Conservation (phyloP, 2,888 invertebrate genomes). For the Cremastinae sp. region DNA sequence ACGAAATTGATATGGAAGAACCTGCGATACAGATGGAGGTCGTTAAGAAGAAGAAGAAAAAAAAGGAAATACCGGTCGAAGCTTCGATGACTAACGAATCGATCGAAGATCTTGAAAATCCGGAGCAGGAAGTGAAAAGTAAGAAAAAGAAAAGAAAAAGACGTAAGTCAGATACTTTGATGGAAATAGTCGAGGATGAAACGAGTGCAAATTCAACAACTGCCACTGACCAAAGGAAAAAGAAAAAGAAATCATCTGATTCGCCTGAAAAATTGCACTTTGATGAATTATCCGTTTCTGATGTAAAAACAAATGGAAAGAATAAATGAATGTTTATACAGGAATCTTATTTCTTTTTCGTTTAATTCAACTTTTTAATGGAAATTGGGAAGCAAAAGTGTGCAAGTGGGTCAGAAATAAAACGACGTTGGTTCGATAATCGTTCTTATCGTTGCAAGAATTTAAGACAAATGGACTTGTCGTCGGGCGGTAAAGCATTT, state of each 20-base stretch:
- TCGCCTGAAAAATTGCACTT: conserved; percentile 12
- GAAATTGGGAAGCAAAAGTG: conserved; percentile 32
- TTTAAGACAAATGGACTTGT: conserved; percentile 59
- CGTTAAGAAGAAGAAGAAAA: conserved; percentile 49
- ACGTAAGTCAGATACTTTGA: conserved; percentile 9
- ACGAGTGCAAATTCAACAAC: neutral
- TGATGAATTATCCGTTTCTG: conserved; percentile 16
- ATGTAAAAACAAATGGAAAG: too few species aligned
- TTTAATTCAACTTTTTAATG: neutral
- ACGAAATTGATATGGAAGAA: neutral
- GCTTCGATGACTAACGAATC: conserved; percentile 42
- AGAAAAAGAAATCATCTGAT: conserved; percentile 18
- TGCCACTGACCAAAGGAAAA: conserved; percentile 47
- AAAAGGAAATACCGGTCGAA: conserved; percentile 34
- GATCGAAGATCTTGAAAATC: neutral
- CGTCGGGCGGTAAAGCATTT: conserved; percentile 46
- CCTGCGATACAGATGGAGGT: conserved; percentile 19
- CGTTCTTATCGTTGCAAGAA: conserved; percentile 48
- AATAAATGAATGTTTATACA: too few species aligned
- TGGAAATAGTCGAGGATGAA: neutral
- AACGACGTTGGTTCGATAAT: conserved; percentile 35
- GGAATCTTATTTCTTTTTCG: too few species aligned
- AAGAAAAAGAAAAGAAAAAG: conserved; percentile 40
- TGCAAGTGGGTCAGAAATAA: conserved; percentile 57
- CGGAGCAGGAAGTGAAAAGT: conserved; percentile 57